phyloP scores from a whole-genome alignment of 92 coral and sea anemone species.

The Pocillopora grandis region DNA sequence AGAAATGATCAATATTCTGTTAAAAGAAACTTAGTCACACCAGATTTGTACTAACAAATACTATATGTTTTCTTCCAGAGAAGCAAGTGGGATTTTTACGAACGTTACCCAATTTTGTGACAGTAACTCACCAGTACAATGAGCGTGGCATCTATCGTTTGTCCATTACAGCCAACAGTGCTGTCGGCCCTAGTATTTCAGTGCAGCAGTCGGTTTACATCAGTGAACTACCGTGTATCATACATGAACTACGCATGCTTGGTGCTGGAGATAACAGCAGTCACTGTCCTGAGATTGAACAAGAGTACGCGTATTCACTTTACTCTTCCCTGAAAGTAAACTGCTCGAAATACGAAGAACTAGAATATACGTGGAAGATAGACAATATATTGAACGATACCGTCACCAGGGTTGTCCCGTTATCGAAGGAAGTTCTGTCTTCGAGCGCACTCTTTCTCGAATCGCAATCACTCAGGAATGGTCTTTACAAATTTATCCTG shows the following conservation, averaged over 20 bases:
- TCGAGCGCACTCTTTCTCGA: conserved; percentile 56
- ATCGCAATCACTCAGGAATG: conserved; percentile 54
- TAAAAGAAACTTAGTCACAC: neutral
- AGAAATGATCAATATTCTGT: neutral
- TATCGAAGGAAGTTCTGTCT: conserved; percentile 20
- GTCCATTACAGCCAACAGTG: conserved; percentile 49
- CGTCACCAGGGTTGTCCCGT: neutral
- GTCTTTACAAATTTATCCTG: conserved; percentile 71
- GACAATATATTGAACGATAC: conserved; percentile 12
- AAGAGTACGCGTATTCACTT: conserved; percentile 65
- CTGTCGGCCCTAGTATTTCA: conserved; percentile 56
- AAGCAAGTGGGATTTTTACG: conserved; percentile 25
- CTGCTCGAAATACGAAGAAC: conserved; percentile 34
- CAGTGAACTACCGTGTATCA: conserved; percentile 48
- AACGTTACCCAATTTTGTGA: conserved; percentile 24
- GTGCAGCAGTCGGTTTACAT: conserved; percentile 35
- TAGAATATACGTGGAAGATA: conserved; percentile 58
- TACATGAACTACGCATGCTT: conserved; percentile 56
- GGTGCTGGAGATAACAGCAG: conserved; percentile 55
- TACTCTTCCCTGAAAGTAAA: conserved; percentile 23
- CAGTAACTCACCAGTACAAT: conserved; percentile 42
- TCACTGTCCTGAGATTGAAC: conserved; percentile 58
- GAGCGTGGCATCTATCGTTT: conserved; percentile 43
- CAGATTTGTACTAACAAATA: neutral
- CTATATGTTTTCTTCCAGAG: conserved; percentile 2